Evolutionary conservation across 2,888 invertebrate genomes (phyloP), one percentile per base, ranked within the genome.

Genomic region (Eupithecia dodoneata): DNA sequence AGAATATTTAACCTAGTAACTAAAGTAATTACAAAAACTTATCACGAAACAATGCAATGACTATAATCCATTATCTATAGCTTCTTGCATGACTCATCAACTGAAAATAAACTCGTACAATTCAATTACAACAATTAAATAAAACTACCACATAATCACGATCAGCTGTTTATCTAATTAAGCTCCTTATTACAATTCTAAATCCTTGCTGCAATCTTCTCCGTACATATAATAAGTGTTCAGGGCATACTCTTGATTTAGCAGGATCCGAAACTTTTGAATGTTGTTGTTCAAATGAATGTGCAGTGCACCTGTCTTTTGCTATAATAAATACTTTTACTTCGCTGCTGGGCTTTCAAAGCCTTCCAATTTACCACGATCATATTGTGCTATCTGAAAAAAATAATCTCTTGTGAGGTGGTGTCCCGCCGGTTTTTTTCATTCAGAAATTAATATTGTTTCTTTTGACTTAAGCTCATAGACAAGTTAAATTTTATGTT

Each of bases 1-100:
- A 42, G 13, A 12, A 15, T 66, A 66, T 69, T n/a, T 44, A 45
- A 44, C 67, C n/a, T 45, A 69, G 45, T 69, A 44, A 45, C 45
- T 42, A 30, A 63, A 30, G 9, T 71, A 41, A 72, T 55, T n/a
- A 71, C 66, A 10, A 66, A 42, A 44, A 45, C 4, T 73, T 78
- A 76, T 78, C 78, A 72, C 30, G 67, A 73, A 76, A 76, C 78
- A 78, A 76, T 74, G 76, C 69, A 69, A 15, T 15, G 18, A 49
- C 47, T 49, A 67, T 74, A 71, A 71, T 72, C 49, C n/a, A 12
- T 76, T 76, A 74, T 78, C 67, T 49, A 18, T 69, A 52, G 45
- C 41, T 59, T 49, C 73, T 75, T 74, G 15, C 13, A 69, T 77
- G 59, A 77, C 67, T 77, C 66, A 74, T 74, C 47, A 30, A n/a